These are phyloP conservation scores for Drosophila obscura DNA, from an alignment of 1,140 invertebrate species.

Conservation along the genomic window DNA sequence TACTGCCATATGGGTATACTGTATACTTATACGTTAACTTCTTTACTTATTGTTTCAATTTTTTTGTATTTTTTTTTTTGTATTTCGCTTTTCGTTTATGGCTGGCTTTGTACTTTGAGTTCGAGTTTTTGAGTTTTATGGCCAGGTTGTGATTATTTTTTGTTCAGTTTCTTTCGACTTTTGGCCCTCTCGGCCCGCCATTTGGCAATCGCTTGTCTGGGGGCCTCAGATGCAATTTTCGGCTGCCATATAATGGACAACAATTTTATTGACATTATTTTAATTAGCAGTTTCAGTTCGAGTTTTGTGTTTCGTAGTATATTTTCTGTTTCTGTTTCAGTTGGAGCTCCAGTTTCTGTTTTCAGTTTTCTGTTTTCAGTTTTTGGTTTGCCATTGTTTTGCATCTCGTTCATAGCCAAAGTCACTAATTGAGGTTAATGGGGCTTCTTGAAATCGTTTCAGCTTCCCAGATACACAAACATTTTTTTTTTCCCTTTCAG, in stretches of 20 bases:
- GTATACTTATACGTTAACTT: conserved; percentile 60
- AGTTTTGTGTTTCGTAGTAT: not conserved
- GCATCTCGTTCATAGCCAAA: conserved; percentile 54
- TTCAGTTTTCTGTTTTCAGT: conserved; percentile 24
- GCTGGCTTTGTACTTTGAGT: conserved; percentile 75
- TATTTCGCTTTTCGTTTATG: conserved; percentile 65
- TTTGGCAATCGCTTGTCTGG: conserved; percentile 70
- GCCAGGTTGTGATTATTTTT: conserved; percentile 75
- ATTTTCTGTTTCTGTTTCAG: conserved; percentile 2
- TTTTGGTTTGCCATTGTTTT: conserved; percentile 39
- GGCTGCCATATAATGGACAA: conserved; percentile 76
- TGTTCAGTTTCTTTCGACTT: conserved; percentile 59
- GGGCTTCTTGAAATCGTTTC: conserved; percentile 76
- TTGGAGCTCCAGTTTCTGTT: no score
- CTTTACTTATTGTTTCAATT: conserved; percentile 78
- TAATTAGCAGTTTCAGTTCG: conserved; percentile 69
- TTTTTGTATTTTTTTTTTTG: conserved; percentile 15
- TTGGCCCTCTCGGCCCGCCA: conserved; percentile 60
- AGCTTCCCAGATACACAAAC: conserved; percentile 22
- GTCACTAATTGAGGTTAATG: conserved; percentile 83
- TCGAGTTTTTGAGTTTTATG: conserved; percentile 63
- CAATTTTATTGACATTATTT: conserved; percentile 83
- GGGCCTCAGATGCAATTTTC: conserved; percentile 72
- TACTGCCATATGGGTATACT: conserved; percentile 33
- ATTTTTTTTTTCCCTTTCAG: conserved; percentile 3